phyloP scores from a whole-genome alignment of 2,113 vertebrate species.

The Cinclus cinclus region DNA sequence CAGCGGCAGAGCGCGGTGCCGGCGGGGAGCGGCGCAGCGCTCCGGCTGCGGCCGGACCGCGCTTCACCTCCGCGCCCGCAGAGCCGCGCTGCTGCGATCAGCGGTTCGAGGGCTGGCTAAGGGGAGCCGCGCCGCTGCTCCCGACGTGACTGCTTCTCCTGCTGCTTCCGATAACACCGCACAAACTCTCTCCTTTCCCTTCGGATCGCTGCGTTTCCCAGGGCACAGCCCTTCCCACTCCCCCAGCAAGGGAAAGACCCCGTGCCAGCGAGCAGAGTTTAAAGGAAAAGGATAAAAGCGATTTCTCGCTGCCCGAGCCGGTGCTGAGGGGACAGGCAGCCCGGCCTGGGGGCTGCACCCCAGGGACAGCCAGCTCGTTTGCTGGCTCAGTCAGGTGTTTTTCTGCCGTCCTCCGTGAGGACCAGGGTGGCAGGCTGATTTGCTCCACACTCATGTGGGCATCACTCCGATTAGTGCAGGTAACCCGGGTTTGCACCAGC shows the following conservation, averaged over 20 bases:
- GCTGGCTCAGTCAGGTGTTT: background rate
- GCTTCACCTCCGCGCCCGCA: background rate
- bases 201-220: background rate
- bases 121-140: background rate
- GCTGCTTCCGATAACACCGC: background rate
- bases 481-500: background rate
- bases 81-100: background rate
- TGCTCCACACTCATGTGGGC: background rate
- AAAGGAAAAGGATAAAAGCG: background rate
- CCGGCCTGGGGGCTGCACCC: background rate
- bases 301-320: background rate
- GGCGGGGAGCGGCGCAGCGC: no score
- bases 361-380: background rate
- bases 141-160: background rate
- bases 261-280: background rate
- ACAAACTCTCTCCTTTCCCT: background rate
- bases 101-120: background rate
- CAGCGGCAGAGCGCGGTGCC: no score
- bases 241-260: background rate
- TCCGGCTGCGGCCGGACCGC: background rate
- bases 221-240: background rate
- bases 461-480: background rate
- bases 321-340: background rate
- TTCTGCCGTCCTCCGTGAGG: background rate
- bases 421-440: background rate